Evolutionary conservation across 2,888 invertebrate species (phyloP).

Genomic region (Panzeria rudis): DNA sequence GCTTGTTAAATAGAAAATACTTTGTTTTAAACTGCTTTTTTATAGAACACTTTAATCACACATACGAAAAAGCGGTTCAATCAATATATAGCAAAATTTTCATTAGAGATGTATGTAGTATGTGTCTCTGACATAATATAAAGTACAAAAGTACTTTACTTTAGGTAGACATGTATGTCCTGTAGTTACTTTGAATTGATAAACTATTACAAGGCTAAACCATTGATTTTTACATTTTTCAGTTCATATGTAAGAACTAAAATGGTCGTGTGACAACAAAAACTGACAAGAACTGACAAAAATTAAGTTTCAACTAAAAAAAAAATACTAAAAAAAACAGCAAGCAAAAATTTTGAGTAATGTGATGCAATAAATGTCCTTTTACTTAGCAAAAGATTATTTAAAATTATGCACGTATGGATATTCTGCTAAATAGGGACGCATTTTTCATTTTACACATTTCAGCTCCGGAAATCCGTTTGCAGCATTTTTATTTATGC

Average conservation of each 20-base stretch:
- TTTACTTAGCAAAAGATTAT: constrained; percentile 17
- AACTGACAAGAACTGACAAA: background rate
- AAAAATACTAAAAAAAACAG: background rate
- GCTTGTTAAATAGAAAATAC: background rate
- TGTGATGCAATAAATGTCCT: constrained; percentile 30
- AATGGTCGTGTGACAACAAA: background rate
- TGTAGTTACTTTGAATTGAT: no score
- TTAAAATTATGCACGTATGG: background rate
- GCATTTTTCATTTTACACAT: constrained; percentile 57
- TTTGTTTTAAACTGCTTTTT: background rate
- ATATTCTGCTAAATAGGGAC: constrained; percentile 34
- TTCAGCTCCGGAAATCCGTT: constrained; percentile 70
- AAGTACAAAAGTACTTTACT: no score
- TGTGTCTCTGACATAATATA: no score
- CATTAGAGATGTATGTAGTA: background rate
- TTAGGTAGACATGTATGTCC: no score
- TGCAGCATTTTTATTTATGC: constrained; percentile 40
- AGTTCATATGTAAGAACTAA: no score
- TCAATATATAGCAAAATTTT: no score
- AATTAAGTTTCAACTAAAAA: background rate
- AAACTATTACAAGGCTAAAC: no score
- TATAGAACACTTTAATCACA: background rate
- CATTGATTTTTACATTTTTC: no score
- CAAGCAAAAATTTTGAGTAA: background rate
- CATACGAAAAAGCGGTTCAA: background rate